Conservation (phyloP, 2,113 vertebrate species). For the Misgurnus mizolepis region DNA sequence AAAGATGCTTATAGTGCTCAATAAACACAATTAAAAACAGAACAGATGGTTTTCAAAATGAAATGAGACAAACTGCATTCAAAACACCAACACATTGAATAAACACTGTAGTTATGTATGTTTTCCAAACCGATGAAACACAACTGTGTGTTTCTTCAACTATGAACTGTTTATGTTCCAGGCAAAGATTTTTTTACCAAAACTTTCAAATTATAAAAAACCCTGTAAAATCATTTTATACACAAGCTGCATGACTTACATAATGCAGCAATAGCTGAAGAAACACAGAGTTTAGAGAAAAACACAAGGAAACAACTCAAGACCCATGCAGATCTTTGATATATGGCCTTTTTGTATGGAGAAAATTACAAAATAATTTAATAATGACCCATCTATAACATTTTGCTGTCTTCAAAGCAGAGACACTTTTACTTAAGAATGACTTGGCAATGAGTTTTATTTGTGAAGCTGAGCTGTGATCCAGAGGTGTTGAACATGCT, state of each 20-base stretch:
- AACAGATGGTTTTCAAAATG: not conserved
- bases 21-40: not conserved
- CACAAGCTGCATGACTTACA: no score
- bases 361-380: slow-evolving; percentile 3
- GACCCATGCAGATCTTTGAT: slow-evolving; percentile 38
- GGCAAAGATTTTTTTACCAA: no score
- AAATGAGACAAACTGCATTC: slow-evolving; percentile 2
- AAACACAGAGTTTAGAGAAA: not conserved
- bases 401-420: not conserved
- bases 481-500: not conserved
- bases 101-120: not conserved
- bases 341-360: not conserved
- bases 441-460: not conserved
- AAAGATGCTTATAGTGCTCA: not conserved
- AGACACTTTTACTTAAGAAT: not conserved
- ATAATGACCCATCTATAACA: not conserved
- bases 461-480: slow-evolving; percentile 10
- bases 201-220: no score
- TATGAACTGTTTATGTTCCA: not conserved
- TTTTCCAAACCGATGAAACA: slow-evolving; percentile 8
- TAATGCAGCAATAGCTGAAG: not conserved
- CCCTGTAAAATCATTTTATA: no score
- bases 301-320: not conserved
- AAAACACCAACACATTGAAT: not conserved
- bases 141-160: slow-evolving; percentile 3